phyloP scores from a whole-genome alignment of 2,888 invertebrate genomes.

The Macropis europaea region DNA sequence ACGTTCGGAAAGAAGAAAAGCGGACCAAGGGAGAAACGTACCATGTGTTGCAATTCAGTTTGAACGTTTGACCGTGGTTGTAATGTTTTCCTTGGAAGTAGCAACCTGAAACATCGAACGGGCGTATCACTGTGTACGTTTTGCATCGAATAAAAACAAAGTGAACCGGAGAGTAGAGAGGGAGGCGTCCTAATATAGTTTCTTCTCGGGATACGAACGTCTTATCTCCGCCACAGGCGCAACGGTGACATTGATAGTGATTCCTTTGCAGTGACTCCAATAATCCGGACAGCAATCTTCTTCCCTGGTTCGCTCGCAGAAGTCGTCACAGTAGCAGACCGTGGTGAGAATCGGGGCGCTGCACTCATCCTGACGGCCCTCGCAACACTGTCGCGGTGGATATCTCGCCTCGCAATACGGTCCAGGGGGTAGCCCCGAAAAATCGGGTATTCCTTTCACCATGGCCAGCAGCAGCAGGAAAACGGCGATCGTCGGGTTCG shows the following conservation, averaged over 20 bases:
- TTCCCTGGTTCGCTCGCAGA: conserved; percentile 88
- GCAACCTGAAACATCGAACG: conserved; percentile 79
- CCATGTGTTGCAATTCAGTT: conserved; percentile 89
- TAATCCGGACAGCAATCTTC: conserved; percentile 98
- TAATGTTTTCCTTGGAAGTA: conserved; percentile 81
- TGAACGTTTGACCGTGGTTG: conserved; percentile 81
- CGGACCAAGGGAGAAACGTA: conserved; percentile 70
- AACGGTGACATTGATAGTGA: conserved; percentile 61
- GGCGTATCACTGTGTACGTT: neutral
- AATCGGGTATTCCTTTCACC: conserved; percentile 66
- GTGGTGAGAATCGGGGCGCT: conserved; percentile 90
- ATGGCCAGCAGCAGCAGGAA: conserved; percentile 48
- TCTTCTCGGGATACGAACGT: conserved; percentile 32
- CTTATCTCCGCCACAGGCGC: conserved; percentile 54
- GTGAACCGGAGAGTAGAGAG: too few relatives aligned
- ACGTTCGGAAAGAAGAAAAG: neutral
- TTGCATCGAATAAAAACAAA: too few relatives aligned
- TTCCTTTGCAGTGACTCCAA: conserved; percentile 85
- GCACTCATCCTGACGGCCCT: conserved; percentile 89
- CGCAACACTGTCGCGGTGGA: conserved; percentile 84
- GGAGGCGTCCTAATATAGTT: neutral
- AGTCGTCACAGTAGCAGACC: conserved; percentile 96
- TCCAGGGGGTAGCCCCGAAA: conserved; percentile 82
- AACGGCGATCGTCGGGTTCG: conserved; percentile 38
- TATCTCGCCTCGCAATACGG: conserved; percentile 82